Base-by-base conservation (phyloP, 2,888 invertebrate genomes). In the Rhagophthalmus giganteus region DNA sequence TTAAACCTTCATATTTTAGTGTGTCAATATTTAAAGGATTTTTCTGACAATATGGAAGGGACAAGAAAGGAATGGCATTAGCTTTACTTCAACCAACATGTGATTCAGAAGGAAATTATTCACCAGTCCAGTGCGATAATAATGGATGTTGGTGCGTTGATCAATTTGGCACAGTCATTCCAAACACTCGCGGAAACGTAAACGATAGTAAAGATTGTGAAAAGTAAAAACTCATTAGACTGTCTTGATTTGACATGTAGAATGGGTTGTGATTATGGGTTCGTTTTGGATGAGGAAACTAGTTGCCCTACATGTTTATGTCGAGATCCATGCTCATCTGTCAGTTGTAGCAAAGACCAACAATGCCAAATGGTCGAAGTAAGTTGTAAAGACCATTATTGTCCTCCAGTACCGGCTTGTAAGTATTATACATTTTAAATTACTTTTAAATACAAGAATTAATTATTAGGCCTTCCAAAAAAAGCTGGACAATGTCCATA, bases 1-100 rank as follows among this genome's bases (percentile, higher is more conserved):
- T n/a, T n/a, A n/a, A 6, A 40, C 56, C 47, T 42, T 57, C 27
- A 10, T n/a, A 49, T 44, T 37, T 40, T 65, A 91, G 91, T 92
- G 90, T 92, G 92, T 68, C 88, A 91, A 76, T 91, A 92, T 67
- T 78, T 92, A 12, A 82, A 88, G 4, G 88, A 89, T 67, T 90
- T 90, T 66, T 84, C 87, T 59, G 87, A 88, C 61, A 88, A 88
- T 55, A 90, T 90, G 87, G 90, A 89, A 74, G 90, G 89, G 7
- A 88, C 90, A 0, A 83, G 87, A 38, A 86, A 60, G 90, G 88
- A 11, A 90, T 90, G 87, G 81, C 82, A 40, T 72, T 91, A 31
- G 91, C 91, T 0, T 76, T 90, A 0, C 80, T 85, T 0, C 77
- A 84, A 0, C 90, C 91, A 0, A 76, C 78, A 1, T 92, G 91